These are phyloP conservation scores for Cotesia congregata DNA, from an alignment of 2,888 invertebrate genomes.

Conservation along the genomic window DNA sequence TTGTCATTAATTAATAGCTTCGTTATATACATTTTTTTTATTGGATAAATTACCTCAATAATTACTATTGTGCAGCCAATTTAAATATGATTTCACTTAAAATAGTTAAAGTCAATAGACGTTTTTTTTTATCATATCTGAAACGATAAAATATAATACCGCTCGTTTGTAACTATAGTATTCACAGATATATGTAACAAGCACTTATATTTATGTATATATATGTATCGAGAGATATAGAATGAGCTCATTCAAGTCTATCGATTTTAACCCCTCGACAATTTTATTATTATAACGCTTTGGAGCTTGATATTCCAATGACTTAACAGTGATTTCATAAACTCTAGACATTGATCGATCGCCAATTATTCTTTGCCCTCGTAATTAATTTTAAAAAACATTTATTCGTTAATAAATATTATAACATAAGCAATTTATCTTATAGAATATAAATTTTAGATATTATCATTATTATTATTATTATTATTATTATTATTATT, in stretches of 20 bases:
- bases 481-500: no score
- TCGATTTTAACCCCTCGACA: slow-evolving; percentile 22
- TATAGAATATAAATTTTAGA: not conserved
- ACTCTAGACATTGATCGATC: slow-evolving; percentile 6
- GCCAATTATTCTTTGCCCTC: slow-evolving; percentile 1
- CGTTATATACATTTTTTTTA: no score
- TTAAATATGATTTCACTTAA: slow-evolving; percentile 1
- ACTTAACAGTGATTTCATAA: slow-evolving; percentile 21
- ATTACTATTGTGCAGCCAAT: not conserved
- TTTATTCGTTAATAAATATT: not conserved
- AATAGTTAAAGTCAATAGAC: slow-evolving; percentile 4
- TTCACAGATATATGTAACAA: no score
- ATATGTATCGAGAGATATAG: not conserved
- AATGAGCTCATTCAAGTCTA: slow-evolving; percentile 15
- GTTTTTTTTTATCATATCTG: slow-evolving; percentile 7
- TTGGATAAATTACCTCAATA: not conserved
- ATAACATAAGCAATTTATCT: not conserved
- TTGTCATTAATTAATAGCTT: no score
- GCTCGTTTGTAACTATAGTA: not conserved
- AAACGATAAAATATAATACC: not conserved
- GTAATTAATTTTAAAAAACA: not conserved
- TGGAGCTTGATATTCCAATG: slow-evolving; percentile 21
- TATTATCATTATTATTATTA: no score
- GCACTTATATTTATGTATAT: not conserved
- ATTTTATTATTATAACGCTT: slow-evolving; percentile 24